Percentiles rank a stretch among this genome's conserved stretches.
Evolutionary conservation across 2,797 vertebrate species (phyloP).

Genomic region (Peromyscus eremicus): DNA sequence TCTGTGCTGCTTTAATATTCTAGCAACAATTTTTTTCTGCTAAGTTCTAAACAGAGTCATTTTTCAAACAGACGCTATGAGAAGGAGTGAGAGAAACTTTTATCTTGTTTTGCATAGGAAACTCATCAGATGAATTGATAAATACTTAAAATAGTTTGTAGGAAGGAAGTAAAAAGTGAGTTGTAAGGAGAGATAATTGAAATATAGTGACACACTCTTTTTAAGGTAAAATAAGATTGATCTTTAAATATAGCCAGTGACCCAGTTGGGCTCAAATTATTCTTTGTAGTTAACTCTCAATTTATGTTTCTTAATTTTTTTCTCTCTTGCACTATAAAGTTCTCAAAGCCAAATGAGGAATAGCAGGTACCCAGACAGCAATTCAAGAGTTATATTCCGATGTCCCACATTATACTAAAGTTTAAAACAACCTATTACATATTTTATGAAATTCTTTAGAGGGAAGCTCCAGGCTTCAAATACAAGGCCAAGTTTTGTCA

Average conservation of each 20-base stretch:
- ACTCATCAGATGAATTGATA: conserved; percentile 70
- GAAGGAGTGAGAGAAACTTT: conserved; percentile 70
- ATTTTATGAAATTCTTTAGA: background rate
- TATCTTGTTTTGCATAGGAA: conserved; percentile 73
- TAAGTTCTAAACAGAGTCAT: conserved; percentile 67
- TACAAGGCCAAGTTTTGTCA: background rate
- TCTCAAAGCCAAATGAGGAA: conserved; percentile 57
- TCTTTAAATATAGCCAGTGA: conserved; percentile 43
- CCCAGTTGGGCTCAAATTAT: conserved; percentile 20
- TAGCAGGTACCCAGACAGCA: background rate
- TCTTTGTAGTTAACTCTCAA: conserved; percentile 46
- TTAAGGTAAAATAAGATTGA: conserved; percentile 59
- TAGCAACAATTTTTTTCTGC: conserved; percentile 65
- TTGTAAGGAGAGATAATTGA: conserved; percentile 28
- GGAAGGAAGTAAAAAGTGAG: background rate
- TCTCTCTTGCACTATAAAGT: background rate
- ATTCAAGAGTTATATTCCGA: background rate
- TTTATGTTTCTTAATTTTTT: conserved; percentile 12
- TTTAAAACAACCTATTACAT: background rate
- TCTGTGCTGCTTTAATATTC: conserved; percentile 84
- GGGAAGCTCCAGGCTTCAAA: background rate
- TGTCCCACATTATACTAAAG: background rate
- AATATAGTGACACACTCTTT: conserved; percentile 63
- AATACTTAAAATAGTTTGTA: conserved; percentile 72
- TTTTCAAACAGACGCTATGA: conserved; percentile 73